These are phyloP conservation scores for Aporrectodea caliginosa DNA, from an alignment of 1,140 invertebrate species.

Conservation along the genomic window DNA sequence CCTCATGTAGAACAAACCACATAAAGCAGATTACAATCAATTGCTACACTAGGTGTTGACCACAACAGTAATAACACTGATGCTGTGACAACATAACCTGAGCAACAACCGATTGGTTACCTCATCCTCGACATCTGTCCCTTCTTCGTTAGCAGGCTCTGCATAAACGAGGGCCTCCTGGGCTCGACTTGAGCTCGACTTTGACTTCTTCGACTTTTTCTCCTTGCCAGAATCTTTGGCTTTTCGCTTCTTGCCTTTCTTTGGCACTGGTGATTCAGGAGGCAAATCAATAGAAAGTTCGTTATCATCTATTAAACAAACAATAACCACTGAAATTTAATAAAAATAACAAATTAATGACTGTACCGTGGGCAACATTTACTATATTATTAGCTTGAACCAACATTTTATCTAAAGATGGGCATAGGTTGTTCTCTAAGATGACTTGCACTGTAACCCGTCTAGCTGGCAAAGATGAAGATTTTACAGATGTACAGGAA, in stretches of 20 bases:
- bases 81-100: not conserved
- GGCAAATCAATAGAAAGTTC: conserved; percentile 5
- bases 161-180: not conserved
- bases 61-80: no score
- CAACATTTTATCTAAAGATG: conserved; percentile 4
- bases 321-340: not conserved
- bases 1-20: no score
- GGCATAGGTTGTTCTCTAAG: no score
- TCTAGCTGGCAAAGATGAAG: not conserved
- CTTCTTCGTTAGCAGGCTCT: conserved; percentile 5
- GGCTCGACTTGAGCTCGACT: not conserved
- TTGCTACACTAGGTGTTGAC: no score
- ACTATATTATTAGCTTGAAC: no score
- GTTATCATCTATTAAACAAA: conserved; percentile 11
- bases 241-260: conserved; percentile 25
- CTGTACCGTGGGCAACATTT: no score
- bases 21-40: no score
- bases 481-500: not conserved
- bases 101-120: not conserved
- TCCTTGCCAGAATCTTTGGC: not conserved
- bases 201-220: conserved; percentile 23
- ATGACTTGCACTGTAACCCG: not conserved
- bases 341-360: not conserved
- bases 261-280: not conserved
- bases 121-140: conserved; percentile 11